Base-by-base conservation (phyloP, 2,888 invertebrate genomes). In the Notodonta dromedarius region DNA sequence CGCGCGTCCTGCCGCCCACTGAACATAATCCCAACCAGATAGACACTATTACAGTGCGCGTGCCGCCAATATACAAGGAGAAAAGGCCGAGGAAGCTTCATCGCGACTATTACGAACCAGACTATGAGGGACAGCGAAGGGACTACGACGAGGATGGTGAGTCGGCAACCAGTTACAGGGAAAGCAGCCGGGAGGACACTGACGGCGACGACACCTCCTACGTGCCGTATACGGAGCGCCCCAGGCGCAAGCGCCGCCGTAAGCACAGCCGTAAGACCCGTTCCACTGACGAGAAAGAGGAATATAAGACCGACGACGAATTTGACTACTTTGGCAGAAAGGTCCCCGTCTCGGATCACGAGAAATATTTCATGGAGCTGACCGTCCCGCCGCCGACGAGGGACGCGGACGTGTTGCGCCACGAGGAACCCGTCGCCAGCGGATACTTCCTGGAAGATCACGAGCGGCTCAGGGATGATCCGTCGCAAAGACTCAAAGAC, bases 21-120 rank as follows among this genome's bases (percentile, higher is more conserved):
- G 94, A 94, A 65, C 91, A 93, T 35, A 89, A 94, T 60, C 94
- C 94, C 0, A 88, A 88, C 24, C 89, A 93, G 71, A 94, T 94
- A 40, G 94, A 94, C 67, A 94, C 93, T 1, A 90, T 94, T 6
- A 93, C 94, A 0, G 94, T 94, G 16, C 84, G 93, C 52, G 93
- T 94, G 55, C 94, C 94, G 2, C 94, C 94, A 0, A 94, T 94
- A 59, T 92, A 93, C 73, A 85, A 79, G 63, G 93, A 90, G 65
- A 91, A 89, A 64, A 86, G 85, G 6, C 94, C 94, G 12, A 89
- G 86, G 57, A 93, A 94, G 70, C 77, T 91, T 13, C 88, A 94
- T 62, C 87, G 93, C 1, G 87, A 80, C 16, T 86, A 91, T 60
- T 87, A 91, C 9, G 87, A 80, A 24, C 86, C 86, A 1, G 86